Base-by-base conservation (phyloP, 2,888 invertebrate species). In the Caenorhabditis zanzibari region DNA sequence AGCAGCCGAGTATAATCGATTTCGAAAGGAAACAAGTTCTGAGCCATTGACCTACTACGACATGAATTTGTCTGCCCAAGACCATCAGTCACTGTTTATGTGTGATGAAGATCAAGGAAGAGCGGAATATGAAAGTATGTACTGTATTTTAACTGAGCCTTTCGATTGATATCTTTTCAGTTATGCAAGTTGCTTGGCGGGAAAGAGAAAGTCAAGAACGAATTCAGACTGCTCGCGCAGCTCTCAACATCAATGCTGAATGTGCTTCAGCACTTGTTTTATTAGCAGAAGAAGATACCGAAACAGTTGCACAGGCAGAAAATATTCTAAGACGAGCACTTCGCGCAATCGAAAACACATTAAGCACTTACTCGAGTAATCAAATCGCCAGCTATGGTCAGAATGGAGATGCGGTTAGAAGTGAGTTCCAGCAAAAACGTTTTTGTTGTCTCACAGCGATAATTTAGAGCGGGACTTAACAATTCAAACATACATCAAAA, bases 61-160 rank as follows among this genome's bases (percentile, higher is more conserved):
- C 92, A 98, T 98, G 98, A 99, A 98, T 93, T 94, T 98, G 58
- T 97, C 97, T 0, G 98, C 98, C 24, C 98, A 98, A 94, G 98
- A 98, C 93, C 98, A 99, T 93, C 98, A 98, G 93, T 96, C 96
- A 5, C 96, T 96, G 93, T 97, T 97, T 92, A 96, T 96, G 0
- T 96, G 96, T 93, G 96, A 97, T 93, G 95, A 95, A 63, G 96
- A 97, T 93, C 95, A 94, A 1, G 96, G 96, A 41, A 96, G 95
- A 93, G 95, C 95, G 4, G 96, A 97, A 92, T 96, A 96, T 93
- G 96, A 97, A 93, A 95, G 95, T 95, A 49, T 58, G 66, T 71
- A 32, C 7, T 10, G 4, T 22, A 7, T 1, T 26, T 10, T 10
- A 38, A 32, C 4, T 22, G 22, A 52, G 22, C n/a, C 9, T 22